A percentile compares a stretch with the other conserved stretches of the same genome.
phyloP scores from a whole-genome alignment of 2,888 invertebrate genomes.

The Osedax fenrisi region DNA sequence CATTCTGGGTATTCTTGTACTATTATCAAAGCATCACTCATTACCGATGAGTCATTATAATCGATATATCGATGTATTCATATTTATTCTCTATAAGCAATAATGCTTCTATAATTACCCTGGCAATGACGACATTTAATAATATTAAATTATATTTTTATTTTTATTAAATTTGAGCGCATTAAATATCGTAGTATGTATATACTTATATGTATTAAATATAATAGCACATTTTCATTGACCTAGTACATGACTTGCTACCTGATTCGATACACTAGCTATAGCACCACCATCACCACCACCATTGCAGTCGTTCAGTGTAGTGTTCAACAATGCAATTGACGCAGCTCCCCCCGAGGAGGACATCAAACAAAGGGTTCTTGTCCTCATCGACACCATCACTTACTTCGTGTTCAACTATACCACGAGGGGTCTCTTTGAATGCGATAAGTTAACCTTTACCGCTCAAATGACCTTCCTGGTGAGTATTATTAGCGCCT shows the following conservation, averaged over 20 bases:
- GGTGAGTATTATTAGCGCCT: conserved; percentile 55
- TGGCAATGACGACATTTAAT: background rate
- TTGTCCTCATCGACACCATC: conserved; percentile 82
- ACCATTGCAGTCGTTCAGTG: conserved; percentile 80
- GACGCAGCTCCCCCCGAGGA: conserved; percentile 71
- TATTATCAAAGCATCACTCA: background rate
- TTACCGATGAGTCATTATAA: too few species aligned
- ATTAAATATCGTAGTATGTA: too few species aligned
- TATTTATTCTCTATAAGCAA: too few species aligned
- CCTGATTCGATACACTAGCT: too few species aligned
- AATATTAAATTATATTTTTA: too few species aligned
- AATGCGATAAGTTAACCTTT: conserved; percentile 88
- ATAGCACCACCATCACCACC: too few species aligned
- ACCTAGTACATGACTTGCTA: too few species aligned
- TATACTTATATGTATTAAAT: too few species aligned
- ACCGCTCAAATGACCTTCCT: conserved; percentile 90
- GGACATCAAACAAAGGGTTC: conserved; percentile 66
- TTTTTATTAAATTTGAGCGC: too few species aligned
- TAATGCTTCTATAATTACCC: too few species aligned
- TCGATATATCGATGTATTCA: too few species aligned
- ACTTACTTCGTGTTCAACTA: conserved; percentile 87
- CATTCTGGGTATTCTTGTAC: background rate
- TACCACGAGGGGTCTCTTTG: conserved; percentile 82
- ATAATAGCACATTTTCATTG: too few species aligned
- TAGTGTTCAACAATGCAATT: conserved; percentile 93